Evolutionary conservation across 1,140 invertebrate species (phyloP).

Genomic region (Plectrocnemia conspersa): DNA sequence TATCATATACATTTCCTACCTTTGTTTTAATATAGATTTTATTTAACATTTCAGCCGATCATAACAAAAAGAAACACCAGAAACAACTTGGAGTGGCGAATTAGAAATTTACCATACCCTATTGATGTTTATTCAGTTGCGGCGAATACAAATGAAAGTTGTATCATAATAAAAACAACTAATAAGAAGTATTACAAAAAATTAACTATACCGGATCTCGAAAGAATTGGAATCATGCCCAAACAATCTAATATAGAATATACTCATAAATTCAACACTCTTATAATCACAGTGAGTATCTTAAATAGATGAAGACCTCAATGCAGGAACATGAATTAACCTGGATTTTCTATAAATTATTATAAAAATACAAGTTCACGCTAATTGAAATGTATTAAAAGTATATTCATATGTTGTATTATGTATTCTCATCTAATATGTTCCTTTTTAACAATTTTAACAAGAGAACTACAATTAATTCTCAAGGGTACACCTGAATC

Average conservation of each 20-base stretch:
- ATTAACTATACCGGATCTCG: constrained; percentile 64
- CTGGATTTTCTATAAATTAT: background rate
- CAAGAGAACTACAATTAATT: no score
- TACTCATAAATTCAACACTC: constrained; percentile 67
- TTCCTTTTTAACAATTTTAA: no score
- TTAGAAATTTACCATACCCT: constrained; percentile 70
- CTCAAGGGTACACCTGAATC: no score
- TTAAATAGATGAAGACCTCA: constrained; percentile 17
- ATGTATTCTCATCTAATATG: no score
- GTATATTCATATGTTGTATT: no score
- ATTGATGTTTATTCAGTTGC: constrained; percentile 64
- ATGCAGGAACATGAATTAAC: background rate
- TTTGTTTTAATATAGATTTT: background rate
- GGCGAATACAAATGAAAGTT: constrained; percentile 57
- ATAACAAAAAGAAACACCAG: constrained; percentile 66
- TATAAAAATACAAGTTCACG: background rate
- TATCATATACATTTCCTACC: background rate
- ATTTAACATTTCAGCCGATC: constrained; percentile 57
- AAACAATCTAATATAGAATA: constrained; percentile 61
- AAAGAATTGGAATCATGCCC: constrained; percentile 58
- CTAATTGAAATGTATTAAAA: no score
- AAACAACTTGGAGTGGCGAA: constrained; percentile 73
- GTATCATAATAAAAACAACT: constrained; percentile 63
- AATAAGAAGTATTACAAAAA: constrained; percentile 82
- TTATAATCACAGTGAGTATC: constrained; percentile 67